Evolutionary conservation across 2,888 invertebrate genomes (phyloP).

Genomic region (Spodoptera exigua): DNA sequence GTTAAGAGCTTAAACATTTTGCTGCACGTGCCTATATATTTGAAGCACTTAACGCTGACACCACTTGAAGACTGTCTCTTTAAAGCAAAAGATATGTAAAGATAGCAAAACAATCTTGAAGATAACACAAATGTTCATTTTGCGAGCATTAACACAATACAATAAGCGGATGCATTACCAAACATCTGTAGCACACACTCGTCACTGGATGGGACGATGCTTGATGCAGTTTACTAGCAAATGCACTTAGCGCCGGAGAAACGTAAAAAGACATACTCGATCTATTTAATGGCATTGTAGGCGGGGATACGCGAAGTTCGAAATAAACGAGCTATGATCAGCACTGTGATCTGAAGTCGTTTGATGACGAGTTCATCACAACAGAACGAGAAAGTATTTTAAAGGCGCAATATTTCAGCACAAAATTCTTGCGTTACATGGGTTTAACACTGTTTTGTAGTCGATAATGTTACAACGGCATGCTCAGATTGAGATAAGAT

Average conservation of each 20-base stretch:
- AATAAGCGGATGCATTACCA: slow-evolving; percentile 57
- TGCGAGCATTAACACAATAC: slow-evolving; percentile 50
- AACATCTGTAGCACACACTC: slow-evolving; percentile 50
- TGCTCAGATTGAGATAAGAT: slow-evolving; percentile 18
- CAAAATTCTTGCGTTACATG: too few species aligned
- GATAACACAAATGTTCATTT: slow-evolving; percentile 51
- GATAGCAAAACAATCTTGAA: slow-evolving; percentile 38
- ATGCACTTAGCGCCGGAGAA: slow-evolving; percentile 84
- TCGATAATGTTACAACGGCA: not conserved
- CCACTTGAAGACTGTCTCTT: slow-evolving; percentile 43
- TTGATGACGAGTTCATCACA: slow-evolving; percentile 41
- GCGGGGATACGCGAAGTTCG: slow-evolving; percentile 63
- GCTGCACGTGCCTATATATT: slow-evolving; percentile 22
- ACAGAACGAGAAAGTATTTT: slow-evolving; percentile 27
- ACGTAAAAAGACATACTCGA: slow-evolving; percentile 84
- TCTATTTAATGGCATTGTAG: slow-evolving; percentile 82
- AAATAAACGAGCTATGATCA: slow-evolving; percentile 58
- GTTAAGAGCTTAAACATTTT: slow-evolving; percentile 27
- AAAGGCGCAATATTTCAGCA: slow-evolving; percentile 3
- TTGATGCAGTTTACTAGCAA: slow-evolving; percentile 82
- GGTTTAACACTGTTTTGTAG: not conserved
- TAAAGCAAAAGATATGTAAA: slow-evolving; percentile 46
- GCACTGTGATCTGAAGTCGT: slow-evolving; percentile 35
- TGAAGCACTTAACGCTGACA: slow-evolving; percentile 46
- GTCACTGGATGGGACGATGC: slow-evolving; percentile 50